phyloP scores from a whole-genome alignment of 1,140 invertebrate species.

The Papilio dardanus region DNA sequence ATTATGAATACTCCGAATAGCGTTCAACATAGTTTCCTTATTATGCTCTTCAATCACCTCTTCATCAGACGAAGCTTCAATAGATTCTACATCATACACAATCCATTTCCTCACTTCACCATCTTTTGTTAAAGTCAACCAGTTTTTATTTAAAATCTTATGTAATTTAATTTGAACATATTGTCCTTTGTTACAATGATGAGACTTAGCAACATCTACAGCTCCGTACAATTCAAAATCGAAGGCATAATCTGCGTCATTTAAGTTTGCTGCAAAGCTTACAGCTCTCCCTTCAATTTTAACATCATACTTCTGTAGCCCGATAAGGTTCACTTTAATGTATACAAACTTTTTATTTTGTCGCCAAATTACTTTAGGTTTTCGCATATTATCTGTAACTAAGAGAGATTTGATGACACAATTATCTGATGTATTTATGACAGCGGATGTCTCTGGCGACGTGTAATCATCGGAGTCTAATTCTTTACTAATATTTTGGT shows the following conservation, averaged over 20 bases:
- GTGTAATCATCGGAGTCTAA: constrained; percentile 64
- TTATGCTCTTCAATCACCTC: constrained; percentile 44
- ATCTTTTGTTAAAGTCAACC: constrained; percentile 62
- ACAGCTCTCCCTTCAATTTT: constrained; percentile 53
- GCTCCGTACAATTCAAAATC: constrained; percentile 66
- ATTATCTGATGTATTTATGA: constrained; percentile 22
- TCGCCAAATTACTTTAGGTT: constrained; percentile 66
- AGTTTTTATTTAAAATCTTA: constrained; percentile 60
- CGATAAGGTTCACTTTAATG: constrained; percentile 67
- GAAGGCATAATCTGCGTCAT: constrained; percentile 61
- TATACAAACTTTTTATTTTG: constrained; percentile 57
- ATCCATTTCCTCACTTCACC: constrained; percentile 62
- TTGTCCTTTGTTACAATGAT: constrained; percentile 63
- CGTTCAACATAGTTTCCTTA: constrained; percentile 40
- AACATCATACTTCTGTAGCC: constrained; percentile 58
- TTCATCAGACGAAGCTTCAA: constrained; percentile 68
- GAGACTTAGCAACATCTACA: constrained; percentile 49
- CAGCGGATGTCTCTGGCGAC: constrained; percentile 45
- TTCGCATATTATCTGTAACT: constrained; percentile 43
- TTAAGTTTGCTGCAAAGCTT: constrained; percentile 49
- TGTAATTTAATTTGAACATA: constrained; percentile 61
- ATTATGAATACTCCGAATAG: constrained; percentile 43
- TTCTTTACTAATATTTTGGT: constrained; percentile 37
- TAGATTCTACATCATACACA: constrained; percentile 63
- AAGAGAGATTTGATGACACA: constrained; percentile 29